Evolutionary conservation across 2,888 invertebrate genomes (phyloP).

Genomic region (Lagria hirta): DNA sequence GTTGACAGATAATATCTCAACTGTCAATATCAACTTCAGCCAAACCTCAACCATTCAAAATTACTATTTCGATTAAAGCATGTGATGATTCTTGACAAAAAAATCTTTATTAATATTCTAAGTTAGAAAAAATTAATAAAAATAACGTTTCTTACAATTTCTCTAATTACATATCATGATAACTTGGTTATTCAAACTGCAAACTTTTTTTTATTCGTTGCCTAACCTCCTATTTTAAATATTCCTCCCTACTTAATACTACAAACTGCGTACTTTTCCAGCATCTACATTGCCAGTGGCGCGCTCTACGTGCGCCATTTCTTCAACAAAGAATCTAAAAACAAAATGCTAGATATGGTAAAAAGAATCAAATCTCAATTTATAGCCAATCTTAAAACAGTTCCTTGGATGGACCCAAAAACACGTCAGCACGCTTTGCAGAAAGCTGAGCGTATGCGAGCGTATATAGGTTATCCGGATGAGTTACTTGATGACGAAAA

Average conservation of each 20-base stretch:
- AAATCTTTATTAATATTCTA: no score
- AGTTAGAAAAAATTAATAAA: no score
- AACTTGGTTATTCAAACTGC: neutral
- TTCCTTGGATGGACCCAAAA: conserved; percentile 85
- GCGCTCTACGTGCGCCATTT: conserved; percentile 79
- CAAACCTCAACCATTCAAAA: no score
- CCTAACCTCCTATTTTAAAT: no score
- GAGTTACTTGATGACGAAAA: conserved; percentile 78
- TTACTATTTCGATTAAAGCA: no score
- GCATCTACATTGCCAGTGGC: conserved; percentile 59
- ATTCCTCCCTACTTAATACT: neutral
- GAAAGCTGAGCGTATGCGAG: conserved; percentile 74
- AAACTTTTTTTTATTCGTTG: no score
- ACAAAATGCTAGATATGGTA: conserved; percentile 79
- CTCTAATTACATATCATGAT: conserved; percentile 2
- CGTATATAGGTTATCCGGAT: conserved; percentile 85
- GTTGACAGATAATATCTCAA: no score
- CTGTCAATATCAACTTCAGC: no score
- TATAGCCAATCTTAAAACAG: conserved; percentile 69
- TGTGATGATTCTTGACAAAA: no score
- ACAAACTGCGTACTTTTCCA: neutral
- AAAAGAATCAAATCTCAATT: conserved; percentile 73
- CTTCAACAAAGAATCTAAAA: conserved; percentile 77
- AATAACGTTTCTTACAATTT: no score
- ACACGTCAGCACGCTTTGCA: conserved; percentile 71